phyloP scores from a whole-genome alignment of 2,113 vertebrate species.

The Scytalopus superciliaris region DNA sequence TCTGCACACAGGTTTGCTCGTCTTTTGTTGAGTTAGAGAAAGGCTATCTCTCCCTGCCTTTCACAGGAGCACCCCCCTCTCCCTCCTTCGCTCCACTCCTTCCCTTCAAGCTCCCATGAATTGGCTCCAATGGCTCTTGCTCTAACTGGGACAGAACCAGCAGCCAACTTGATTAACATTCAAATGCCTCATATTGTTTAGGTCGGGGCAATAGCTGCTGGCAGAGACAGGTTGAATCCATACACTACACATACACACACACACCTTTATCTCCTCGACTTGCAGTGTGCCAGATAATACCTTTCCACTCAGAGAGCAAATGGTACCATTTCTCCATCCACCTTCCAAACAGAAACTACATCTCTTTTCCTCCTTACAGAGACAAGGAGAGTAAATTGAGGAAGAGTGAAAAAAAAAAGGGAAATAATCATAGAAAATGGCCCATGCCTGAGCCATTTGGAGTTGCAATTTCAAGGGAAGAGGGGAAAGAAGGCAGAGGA shows the following conservation, averaged over 20 bases:
- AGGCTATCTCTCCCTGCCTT: slow-evolving; percentile 33
- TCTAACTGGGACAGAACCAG: slow-evolving; percentile 39
- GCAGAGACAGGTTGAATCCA: not conserved
- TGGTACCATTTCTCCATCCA: not conserved
- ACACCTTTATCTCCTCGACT: not conserved
- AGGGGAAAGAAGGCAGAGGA: not conserved
- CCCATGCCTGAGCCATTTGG: slow-evolving; percentile 7
- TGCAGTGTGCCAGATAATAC: not conserved
- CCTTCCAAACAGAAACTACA: not conserved
- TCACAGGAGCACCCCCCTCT: slow-evolving; percentile 13
- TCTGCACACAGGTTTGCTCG: slow-evolving; percentile 16
- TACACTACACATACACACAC: not conserved
- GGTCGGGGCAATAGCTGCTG: not conserved
- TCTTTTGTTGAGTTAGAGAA: slow-evolving; percentile 52
- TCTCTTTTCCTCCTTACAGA: not conserved
- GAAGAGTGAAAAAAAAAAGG: slow-evolving; percentile 23
- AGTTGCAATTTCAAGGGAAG: slow-evolving; percentile 37
- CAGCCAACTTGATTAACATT: slow-evolving; percentile 55
- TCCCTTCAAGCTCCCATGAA: slow-evolving; percentile 18
- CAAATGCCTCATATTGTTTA: not conserved
- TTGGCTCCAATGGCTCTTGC: not conserved
- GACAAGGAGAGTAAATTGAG: slow-evolving; percentile 34
- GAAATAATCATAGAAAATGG: slow-evolving; percentile 58
- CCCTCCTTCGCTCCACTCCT: slow-evolving; percentile 1
- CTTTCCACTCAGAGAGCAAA: slow-evolving; percentile 16